phyloP scores from a whole-genome alignment of 2,888 invertebrate genomes.

The Leucania comma region DNA sequence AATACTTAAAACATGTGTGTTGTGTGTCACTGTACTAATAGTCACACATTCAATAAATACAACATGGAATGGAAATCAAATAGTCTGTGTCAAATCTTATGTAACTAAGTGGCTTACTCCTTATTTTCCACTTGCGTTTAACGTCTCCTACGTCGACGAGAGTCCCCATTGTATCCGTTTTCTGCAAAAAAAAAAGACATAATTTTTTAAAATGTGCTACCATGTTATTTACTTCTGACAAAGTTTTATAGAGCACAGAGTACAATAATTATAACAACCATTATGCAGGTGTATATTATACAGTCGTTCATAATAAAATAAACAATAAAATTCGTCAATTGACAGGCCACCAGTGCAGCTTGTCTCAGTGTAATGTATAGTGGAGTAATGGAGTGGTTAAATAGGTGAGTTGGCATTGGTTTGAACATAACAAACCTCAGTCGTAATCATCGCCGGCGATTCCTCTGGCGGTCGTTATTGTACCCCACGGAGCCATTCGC shows the following conservation, averaged over 20 bases:
- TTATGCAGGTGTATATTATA: constrained; percentile 54
- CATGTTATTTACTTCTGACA: constrained; percentile 51
- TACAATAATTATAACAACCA: constrained; percentile 64
- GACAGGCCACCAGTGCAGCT: constrained; percentile 44
- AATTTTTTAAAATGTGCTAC: constrained; percentile 35
- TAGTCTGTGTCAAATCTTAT: constrained; percentile 63
- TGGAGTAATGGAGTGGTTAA: constrained; percentile 71
- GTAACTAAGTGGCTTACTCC: constrained; percentile 53
- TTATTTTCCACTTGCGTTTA: constrained; percentile 69
- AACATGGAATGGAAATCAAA: constrained; percentile 78
- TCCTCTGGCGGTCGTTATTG: constrained; percentile 89
- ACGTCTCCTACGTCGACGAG: constrained; percentile 87
- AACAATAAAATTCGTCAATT: constrained; percentile 39
- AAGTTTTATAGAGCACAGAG: constrained; percentile 57
- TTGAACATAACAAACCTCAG: constrained; percentile 89
- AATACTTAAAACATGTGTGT: constrained; percentile 31
- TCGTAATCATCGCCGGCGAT: constrained; percentile 87
- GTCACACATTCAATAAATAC: constrained; percentile 66
- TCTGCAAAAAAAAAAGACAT: constrained; percentile 82
- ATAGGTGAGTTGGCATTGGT: constrained; percentile 86
- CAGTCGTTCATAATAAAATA: constrained; percentile 38
- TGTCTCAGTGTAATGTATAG: constrained; percentile 54
- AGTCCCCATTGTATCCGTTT: constrained; percentile 88
- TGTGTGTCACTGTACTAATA: constrained; percentile 51
- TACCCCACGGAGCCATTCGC: constrained; percentile 89